Base-by-base conservation (phyloP, 2,888 invertebrate species). In the Agriopis aurantiaria region DNA sequence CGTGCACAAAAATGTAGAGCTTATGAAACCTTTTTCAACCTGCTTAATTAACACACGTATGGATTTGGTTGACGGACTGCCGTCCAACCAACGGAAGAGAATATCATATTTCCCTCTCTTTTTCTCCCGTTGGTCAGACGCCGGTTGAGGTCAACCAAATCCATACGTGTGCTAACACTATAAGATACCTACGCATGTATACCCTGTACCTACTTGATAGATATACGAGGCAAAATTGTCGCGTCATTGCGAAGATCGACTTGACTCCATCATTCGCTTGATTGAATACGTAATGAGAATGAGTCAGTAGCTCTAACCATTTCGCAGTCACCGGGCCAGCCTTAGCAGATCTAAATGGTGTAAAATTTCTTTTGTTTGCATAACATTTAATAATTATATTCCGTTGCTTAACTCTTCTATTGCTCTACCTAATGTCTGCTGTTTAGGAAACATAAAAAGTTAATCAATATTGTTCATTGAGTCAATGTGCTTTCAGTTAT, bases 251-350 rank as follows among this genome's bases (percentile, higher is more conserved):
- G 49, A 75, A 69, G 68, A 73, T 56, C 61, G 73, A 77, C 74
- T 69, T 71, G 76, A 72, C 73, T 76, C 69, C 69, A 68, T 66
- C 75, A 70, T 72, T 68, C 71, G 72, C 74, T 72, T 76, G 76
- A 78, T 77, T 72, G 78, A 78, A 77, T 77, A 71, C 65, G 72
- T 78, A 80, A 80, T 80, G 73, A 73, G 72, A 71, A 75, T 75
- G 71, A 73, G 66, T 75, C 75, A 65, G 71, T 75, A 77, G 73
- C 74, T 77, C 71, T 73, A 81, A 77, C 73, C 68, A 82, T 82
- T 81, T 82, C 82, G 80, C 77, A 81, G 79, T 74, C 72, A 73
- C 59, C 79, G 75, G 14, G 67, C 71, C 76, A 76, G 80, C 69
- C 71, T 76, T 76, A 78, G 78, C 77, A 64, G 76, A 68, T 78